Evolutionary conservation across 2,888 invertebrate genomes (phyloP).

Genomic region (Cyclophora punctaria): DNA sequence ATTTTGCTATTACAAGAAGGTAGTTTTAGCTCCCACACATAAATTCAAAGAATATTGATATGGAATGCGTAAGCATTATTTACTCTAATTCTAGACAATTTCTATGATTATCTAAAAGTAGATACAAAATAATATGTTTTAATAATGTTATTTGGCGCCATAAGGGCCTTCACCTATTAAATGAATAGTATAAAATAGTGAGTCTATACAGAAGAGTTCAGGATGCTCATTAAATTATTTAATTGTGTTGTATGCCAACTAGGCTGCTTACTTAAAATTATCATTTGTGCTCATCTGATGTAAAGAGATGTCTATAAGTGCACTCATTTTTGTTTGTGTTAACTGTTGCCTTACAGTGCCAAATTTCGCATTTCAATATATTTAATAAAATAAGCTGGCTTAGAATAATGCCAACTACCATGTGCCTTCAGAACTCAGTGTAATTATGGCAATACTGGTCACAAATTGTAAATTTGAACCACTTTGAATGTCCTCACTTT

Average conservation of each 20-base stretch:
- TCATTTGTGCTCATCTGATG: slow-evolving; percentile 14
- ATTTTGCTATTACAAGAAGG: slow-evolving; percentile 28
- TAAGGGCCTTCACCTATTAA: slow-evolving; percentile 8
- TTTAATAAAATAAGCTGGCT: slow-evolving; percentile 18
- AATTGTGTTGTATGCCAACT: too few relatives aligned
- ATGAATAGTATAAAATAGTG: slow-evolving; percentile 25
- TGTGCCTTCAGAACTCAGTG: slow-evolving; percentile 51
- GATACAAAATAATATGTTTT: slow-evolving; percentile 14
- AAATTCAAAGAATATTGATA: slow-evolving; percentile 30
- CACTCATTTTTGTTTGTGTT: too few relatives aligned
- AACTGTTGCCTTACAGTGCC: slow-evolving; percentile 16
- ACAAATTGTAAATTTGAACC: slow-evolving; percentile 18
- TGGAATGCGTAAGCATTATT: slow-evolving; percentile 40
- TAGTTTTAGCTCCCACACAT: slow-evolving; percentile 45
- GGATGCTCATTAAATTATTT: slow-evolving; percentile 61
- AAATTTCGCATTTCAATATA: slow-evolving; percentile 13
- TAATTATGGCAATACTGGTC: slow-evolving; percentile 36
- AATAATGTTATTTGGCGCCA: slow-evolving; percentile 22
- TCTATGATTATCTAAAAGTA: slow-evolving; percentile 22
- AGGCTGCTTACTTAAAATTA: too few relatives aligned
- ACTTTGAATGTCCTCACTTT: slow-evolving; percentile 19
- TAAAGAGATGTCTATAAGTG: too few relatives aligned
- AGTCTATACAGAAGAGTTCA: slow-evolving; percentile 40
- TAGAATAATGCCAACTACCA: slow-evolving; percentile 37
- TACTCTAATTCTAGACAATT: slow-evolving; percentile 21